Base-by-base conservation (phyloP, 2,888 invertebrate species). In the Rhogogaster chlorosoma region DNA sequence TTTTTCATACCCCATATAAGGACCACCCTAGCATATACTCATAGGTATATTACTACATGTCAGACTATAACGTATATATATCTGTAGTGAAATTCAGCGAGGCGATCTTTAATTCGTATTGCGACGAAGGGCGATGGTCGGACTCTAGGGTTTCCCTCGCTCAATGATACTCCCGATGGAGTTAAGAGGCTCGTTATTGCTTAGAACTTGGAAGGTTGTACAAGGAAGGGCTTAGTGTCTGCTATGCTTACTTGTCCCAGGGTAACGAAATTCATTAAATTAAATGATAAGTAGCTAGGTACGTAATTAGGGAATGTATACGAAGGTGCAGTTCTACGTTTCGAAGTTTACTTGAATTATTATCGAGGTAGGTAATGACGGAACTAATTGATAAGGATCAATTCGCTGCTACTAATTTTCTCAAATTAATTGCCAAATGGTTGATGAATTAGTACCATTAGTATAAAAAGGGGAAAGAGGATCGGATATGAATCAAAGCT, bases 151-250 rank as follows among this genome's bases (percentile, higher is more conserved):
- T 45, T 83, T 83, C 70, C 70, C 29, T 83, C 70, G 83, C n/a
- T 57, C 83, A 53, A 78, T 85, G 84, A 70, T 85, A 80, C 84
- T 85, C 84, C 32, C 42, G 82, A 82, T 70, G 85, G 85, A 85
- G 78, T 86, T 84, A 84, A 86, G 86, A 83, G 78, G 73, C 84
- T 86, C 85, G 85, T 86, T 85, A 86, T 86, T 86, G 85, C 85
- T 84, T 80, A 64, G 71, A 61, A 64, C 32, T 70, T 85, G 85
- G 57, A 85, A 85, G 85, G 85, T 70, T 82, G 49, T 85, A 71
- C 42, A 57, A 36, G 82, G 26, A 61, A 71, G 70, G 64, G 80
- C 36, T 61, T 61, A 80, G 38, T 32, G 80, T 32, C 22, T 38
- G 38, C 32, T 53, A 26, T 18, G 29, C 36, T 61, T 26, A 42